A percentile compares a stretch with the other conserved stretches of the same genome.
Conservation (phyloP, 2,888 invertebrate species). For the Ferdinandea cuprea region DNA sequence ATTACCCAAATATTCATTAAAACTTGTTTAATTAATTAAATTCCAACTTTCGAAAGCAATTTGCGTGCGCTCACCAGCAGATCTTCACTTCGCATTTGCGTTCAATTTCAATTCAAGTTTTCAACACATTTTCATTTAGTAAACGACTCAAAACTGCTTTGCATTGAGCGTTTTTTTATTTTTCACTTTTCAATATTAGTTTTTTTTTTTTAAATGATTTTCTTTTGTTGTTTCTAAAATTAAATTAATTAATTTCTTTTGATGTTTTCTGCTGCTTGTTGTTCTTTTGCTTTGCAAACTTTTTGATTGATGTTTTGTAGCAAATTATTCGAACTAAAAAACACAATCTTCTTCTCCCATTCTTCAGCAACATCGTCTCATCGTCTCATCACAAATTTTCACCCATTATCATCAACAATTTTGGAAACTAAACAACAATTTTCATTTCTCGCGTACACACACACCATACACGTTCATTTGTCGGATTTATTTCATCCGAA, state of each 20-base stretch:
- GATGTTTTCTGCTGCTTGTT: too few relatives aligned
- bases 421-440: constrained; percentile 33
- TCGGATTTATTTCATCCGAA: constrained; percentile 54
- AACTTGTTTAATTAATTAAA: constrained; percentile 75
- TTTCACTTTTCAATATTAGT: constrained; percentile 7
- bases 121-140: constrained; percentile 44
- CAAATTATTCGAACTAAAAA: not conserved
- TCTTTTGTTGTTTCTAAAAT: constrained; percentile 16
- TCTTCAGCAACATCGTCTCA: too few relatives aligned
- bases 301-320: constrained; percentile 13
- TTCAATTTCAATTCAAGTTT: constrained; percentile 10
- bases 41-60: constrained; percentile 31
- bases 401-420: constrained; percentile 19
- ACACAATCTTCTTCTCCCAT: not conserved
- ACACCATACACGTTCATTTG: constrained; percentile 30
- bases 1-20: constrained; percentile 84
- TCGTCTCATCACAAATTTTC: constrained; percentile 11
- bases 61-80: not conserved
- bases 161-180: constrained; percentile 2
- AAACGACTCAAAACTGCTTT: not conserved
- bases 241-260: constrained; percentile 1
- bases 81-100: constrained; percentile 24
- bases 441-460: constrained; percentile 9
- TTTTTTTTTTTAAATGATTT: constrained; percentile 14
- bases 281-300: not conserved